Conservation (phyloP, 2,113 vertebrate genomes). For the Pseudonaja textilis region DNA sequence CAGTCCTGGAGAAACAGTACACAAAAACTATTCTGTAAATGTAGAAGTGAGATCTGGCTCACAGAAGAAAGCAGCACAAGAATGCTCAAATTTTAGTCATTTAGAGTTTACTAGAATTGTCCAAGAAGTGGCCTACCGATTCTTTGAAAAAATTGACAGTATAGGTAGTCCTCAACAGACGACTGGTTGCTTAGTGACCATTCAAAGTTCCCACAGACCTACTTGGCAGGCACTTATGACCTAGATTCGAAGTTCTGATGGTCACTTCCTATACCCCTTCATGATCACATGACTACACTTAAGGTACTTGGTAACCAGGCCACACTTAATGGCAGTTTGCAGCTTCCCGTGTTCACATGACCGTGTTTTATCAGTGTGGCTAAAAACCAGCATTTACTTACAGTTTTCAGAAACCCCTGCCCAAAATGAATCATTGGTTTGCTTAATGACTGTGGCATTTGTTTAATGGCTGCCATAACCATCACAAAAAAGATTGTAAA, state of each 20-base stretch:
- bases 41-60: background rate
- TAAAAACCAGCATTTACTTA: background rate
- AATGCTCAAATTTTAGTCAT: background rate
- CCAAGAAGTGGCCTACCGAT: background rate
- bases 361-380: background rate
- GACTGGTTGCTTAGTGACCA: too few relatives aligned
- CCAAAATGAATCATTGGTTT: background rate
- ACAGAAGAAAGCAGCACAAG: background rate
- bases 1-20: background rate
- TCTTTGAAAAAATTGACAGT: background rate
- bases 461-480: background rate
- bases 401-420: background rate
- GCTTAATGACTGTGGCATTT: background rate
- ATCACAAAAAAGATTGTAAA: background rate
- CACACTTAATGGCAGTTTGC: background rate
- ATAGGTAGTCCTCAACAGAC: background rate
- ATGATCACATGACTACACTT: background rate
- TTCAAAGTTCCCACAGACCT: too few relatives aligned
- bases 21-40: background rate
- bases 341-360: background rate
- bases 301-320: background rate
- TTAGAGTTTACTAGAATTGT: background rate
- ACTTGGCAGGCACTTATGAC: background rate
- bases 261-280: background rate
- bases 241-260: background rate